Base-by-base conservation (phyloP, 1,140 invertebrate species). In the Solenopsis invicta region DNA sequence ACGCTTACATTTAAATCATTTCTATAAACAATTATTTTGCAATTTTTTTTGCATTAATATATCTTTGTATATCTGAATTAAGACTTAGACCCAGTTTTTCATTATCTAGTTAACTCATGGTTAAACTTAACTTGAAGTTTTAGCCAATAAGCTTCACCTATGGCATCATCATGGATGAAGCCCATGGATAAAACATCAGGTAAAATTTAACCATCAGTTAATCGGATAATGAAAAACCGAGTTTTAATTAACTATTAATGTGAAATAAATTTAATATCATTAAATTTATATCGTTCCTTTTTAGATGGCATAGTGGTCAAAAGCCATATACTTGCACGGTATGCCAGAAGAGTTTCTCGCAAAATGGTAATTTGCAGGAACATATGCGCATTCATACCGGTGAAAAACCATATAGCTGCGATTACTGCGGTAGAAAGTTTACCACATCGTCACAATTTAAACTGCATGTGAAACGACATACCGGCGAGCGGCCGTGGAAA, bases 371-470 rank as follows among this genome's bases (percentile, higher is more conserved):
- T 93, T 93, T 96, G 10, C 95, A 96, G 86, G 96, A 96, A 88
- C 96, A 97, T 85, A 95, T 96, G 93, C 92, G 96, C 13, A 96
- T 96, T 88, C 96, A 97, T 84, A 96, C 96, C 0, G 96, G 96
- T 64, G 97, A 97, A 88, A 97, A 97, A 90, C 96, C 96, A 1
- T 97, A 96, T 87, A 94, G 95, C 75, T 97, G 97, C 92, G 95
- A 96, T 87, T 96, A 96, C 87, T 98, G 98, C 90, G 97, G 96
- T 12, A 96, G 97, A 81, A 96, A 95, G 85, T 97, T 97, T 90
- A 97, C 97, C 50, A 97, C 97, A 0, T 97, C 97, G 1, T 97
- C 97, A 0, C 97, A 97, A 92, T 96, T 96, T 88, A 96, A 96
- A 72, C 93, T 97, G 66, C 96, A 97, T 88, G 93, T 96, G 4